Conservation (phyloP, 2,888 invertebrate genomes). For the Drepana falcataria region DNA sequence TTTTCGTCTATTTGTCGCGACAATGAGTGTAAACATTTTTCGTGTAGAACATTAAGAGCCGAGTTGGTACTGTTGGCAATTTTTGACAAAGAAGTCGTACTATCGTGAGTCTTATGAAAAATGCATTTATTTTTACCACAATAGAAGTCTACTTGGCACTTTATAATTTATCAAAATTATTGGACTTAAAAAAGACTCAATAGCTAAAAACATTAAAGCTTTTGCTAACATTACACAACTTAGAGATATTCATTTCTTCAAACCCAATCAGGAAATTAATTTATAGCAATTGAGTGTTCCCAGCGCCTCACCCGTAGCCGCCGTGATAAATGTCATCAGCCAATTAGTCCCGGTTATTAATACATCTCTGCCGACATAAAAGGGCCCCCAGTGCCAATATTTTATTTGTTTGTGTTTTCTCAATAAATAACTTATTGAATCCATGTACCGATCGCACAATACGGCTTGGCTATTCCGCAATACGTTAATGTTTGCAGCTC, state of each 20-base stretch:
- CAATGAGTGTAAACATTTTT: conserved; percentile 56
- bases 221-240: no score
- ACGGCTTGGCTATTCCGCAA: background rate
- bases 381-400: conserved; percentile 2
- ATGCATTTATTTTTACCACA: no score
- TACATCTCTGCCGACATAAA: conserved; percentile 1
- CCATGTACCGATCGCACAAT: conserved; percentile 2
- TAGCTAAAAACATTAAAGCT: no score
- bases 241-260: background rate
- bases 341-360: background rate
- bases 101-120: background rate
- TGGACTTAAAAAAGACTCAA: no score
- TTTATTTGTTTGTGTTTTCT: conserved; percentile 3
- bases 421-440: conserved; percentile 4
- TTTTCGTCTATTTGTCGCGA: conserved; percentile 22
- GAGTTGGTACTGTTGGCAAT: background rate
- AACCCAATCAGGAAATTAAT: background rate
- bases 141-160: no score
- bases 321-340: background rate
- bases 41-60: conserved; percentile 25
- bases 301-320: background rate
- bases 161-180: no score
- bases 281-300: background rate
- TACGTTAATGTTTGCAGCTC: conserved; percentile 1
- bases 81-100: background rate